A percentile compares a stretch with the other conserved stretches of the same genome.
These are phyloP conservation scores for Sylvia atricapilla DNA, from an alignment of 2,113 vertebrate species.

Conservation along the genomic window DNA sequence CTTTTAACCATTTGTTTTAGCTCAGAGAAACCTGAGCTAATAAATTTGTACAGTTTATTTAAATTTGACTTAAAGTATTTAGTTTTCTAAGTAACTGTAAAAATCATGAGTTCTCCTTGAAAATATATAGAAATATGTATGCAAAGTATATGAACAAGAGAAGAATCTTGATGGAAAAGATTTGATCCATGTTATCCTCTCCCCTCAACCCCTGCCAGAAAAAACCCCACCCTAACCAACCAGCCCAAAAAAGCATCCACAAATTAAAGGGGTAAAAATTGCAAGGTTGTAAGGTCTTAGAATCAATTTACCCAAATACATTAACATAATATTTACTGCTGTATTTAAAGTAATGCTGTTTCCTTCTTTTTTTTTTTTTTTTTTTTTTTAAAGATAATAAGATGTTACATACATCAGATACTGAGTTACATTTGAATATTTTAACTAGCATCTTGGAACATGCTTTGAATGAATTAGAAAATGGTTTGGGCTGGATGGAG, in stretches of 20 bases:
- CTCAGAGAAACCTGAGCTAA: not conserved
- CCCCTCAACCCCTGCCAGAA: accelerated
- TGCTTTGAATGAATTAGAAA: not conserved
- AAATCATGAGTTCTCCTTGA: not conserved
- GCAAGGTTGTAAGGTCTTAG: not conserved
- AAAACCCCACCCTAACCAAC: too few relatives aligned
- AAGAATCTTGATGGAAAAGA: not conserved
- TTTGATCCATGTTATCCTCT: not conserved
- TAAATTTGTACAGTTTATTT: not conserved
- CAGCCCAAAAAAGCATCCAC: not conserved
- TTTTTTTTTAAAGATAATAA: not conserved
- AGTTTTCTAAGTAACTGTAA: not conserved
- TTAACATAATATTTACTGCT: not conserved
- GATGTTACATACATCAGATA: not conserved
- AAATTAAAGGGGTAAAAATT: not conserved
- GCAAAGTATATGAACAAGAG: not conserved
- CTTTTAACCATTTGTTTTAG: not conserved
- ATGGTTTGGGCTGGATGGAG: not conserved
- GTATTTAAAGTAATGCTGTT: not conserved
- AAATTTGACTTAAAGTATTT: not conserved
- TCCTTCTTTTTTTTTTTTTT: accelerated
- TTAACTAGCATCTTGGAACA: not conserved
- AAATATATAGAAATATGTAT: not conserved
- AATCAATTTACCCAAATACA: not conserved
- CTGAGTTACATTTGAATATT: not conserved